Evolutionary conservation across 2,113 vertebrate species (phyloP).

Genomic region (Heterotilapia buettikoferi): DNA sequence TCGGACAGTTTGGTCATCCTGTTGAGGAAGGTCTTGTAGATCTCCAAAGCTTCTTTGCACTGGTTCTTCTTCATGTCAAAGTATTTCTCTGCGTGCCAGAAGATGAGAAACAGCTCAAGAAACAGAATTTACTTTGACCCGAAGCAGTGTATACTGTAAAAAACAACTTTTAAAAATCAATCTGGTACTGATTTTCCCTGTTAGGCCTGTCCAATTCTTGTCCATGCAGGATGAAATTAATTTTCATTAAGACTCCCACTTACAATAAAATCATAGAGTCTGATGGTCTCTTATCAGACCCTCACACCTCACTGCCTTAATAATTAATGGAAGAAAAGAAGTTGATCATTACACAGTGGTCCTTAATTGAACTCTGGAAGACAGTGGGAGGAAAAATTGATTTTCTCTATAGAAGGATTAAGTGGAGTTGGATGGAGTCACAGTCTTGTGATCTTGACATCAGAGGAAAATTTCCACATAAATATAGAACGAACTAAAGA

Average conservation of each 20-base stretch:
- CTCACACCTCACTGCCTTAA: background rate
- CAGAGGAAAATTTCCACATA: background rate
- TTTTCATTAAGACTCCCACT: background rate
- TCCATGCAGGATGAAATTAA: background rate
- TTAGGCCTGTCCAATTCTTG: background rate
- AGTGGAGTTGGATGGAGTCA: constrained; percentile 1
- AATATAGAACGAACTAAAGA: background rate
- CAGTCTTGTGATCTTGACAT: background rate
- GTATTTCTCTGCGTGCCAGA: constrained; percentile 84
- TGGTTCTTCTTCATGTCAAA: constrained; percentile 99
- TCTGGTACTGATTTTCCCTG: background rate
- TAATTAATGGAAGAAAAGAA: constrained; percentile 6
- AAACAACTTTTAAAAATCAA: background rate
- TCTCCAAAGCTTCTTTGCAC: constrained; percentile 94
- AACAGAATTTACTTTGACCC: background rate
- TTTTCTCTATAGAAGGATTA: background rate
- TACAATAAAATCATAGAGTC: background rate
- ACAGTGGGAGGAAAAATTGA: background rate
- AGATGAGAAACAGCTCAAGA: background rate
- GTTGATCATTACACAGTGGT: background rate
- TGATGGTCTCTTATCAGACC: background rate
- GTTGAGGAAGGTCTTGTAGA: constrained; percentile 95
- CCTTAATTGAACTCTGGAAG: constrained; percentile 24
- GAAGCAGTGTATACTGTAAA: background rate
- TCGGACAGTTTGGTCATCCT: constrained; percentile 95